phyloP scores from a whole-genome alignment of 2,888 invertebrate genomes.

The Drosophila longiperda region DNA sequence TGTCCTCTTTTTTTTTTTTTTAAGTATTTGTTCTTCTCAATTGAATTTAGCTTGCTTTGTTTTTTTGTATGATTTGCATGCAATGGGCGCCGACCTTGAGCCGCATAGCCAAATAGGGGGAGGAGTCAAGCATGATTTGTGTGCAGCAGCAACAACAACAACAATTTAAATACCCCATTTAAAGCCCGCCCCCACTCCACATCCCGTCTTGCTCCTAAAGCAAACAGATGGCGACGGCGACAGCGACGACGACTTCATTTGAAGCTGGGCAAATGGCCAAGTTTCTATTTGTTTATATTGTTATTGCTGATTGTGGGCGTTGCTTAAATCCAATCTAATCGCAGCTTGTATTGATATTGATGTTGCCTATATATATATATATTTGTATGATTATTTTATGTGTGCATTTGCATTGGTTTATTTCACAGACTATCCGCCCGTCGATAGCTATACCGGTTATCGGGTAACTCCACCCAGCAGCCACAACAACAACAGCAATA shows the following conservation, averaged over 20 bases:
- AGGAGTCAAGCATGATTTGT: constrained; percentile 75
- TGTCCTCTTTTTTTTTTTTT: not conserved
- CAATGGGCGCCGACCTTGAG: constrained; percentile 60
- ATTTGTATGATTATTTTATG: constrained; percentile 6
- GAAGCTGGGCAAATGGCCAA: constrained; percentile 72
- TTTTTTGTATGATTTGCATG: constrained; percentile 44
- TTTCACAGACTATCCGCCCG: constrained; percentile 72
- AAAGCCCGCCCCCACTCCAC: not conserved
- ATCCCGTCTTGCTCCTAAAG: not conserved
- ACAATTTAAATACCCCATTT: constrained; percentile 3
- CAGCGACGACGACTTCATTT: constrained; percentile 52
- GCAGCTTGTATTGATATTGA: constrained; percentile 41
- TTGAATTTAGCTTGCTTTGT: constrained; percentile 7
- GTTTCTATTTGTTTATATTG: constrained; percentile 23
- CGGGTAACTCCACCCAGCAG: constrained; percentile 80
- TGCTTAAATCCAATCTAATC: constrained; percentile 53
- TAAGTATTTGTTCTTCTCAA: constrained; percentile 15
- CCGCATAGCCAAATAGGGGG: constrained; percentile 45
- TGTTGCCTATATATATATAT: constrained; percentile 4
- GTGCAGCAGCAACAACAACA: constrained; percentile 29
- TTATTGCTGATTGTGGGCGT: constrained; percentile 46
- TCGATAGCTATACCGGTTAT: constrained; percentile 82
- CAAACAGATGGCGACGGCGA: constrained; percentile 17
- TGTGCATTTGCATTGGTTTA: constrained; percentile 49
- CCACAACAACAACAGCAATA: constrained; percentile 36